A percentile compares a stretch with the other conserved stretches of the same genome.
These are phyloP conservation scores for Ispidina picta DNA, from an alignment of 2,797 vertebrate species.

Conservation along the genomic window DNA sequence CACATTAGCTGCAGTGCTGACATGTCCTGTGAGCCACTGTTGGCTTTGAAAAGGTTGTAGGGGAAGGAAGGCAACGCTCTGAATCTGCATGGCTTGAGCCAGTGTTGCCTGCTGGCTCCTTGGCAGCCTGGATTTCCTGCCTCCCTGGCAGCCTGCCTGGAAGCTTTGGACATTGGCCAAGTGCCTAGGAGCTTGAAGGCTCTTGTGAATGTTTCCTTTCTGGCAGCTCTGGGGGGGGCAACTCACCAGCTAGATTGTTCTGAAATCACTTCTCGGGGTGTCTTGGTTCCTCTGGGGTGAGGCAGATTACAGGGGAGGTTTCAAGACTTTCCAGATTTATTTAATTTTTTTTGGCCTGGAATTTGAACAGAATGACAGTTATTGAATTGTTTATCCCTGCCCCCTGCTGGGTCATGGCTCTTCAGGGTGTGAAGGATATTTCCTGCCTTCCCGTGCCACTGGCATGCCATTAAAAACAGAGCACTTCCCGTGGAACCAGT, in stretches of 20 bases:
- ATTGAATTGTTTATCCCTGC: not conserved
- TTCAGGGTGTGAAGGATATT: not conserved
- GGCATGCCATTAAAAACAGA: not conserved
- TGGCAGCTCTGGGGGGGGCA: not conserved
- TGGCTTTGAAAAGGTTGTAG: not conserved
- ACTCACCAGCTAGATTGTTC: not conserved
- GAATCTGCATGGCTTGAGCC: not conserved
- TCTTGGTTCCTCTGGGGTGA: not conserved
- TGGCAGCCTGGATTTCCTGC: constrained; percentile 47
- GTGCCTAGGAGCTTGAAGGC: not conserved
- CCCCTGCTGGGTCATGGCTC: not conserved
- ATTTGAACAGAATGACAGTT: not conserved
- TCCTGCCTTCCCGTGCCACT: not conserved
- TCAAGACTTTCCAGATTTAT: not conserved
- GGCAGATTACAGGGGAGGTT: not conserved
- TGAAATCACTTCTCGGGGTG: not conserved
- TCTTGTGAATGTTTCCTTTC: not conserved
- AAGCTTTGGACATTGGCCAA: not conserved
- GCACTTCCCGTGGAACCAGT: constrained; percentile 3
- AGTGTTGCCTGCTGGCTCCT: constrained; percentile 36
- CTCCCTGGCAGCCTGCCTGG: constrained; percentile 39
- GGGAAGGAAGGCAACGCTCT: not conserved
- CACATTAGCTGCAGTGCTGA: not conserved
- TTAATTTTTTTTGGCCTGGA: not conserved
- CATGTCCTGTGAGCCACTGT: not conserved